These are phyloP conservation scores for Drosophila nasuta DNA, from an alignment of 1,140 invertebrate species.

Conservation along the genomic window DNA sequence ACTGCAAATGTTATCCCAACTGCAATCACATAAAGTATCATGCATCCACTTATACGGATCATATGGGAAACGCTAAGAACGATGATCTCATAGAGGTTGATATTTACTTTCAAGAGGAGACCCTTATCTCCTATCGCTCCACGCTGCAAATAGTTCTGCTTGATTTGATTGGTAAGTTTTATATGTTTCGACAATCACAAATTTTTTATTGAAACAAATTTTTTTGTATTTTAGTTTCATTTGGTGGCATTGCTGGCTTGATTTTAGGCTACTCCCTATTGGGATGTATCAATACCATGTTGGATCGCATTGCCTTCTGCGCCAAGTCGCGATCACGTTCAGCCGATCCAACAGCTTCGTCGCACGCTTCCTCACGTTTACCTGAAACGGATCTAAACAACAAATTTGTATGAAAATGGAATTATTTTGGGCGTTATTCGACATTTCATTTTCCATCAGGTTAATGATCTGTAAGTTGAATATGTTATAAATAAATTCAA, in stretches of 20 bases:
- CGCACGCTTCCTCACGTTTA: conserved; percentile 40
- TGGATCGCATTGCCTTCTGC: conserved; percentile 57
- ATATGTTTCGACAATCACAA: neutral
- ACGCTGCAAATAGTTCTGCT: conserved; percentile 65
- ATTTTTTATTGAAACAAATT: neutral
- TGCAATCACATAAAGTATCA: conserved; percentile 71
- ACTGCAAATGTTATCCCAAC: conserved; percentile 68
- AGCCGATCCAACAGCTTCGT: conserved; percentile 7
- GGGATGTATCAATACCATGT: conserved; percentile 55
- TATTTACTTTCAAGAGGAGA: conserved; percentile 72
- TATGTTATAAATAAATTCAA: too few relatives aligned
- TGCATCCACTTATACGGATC: conserved; percentile 61
- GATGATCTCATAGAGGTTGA: conserved; percentile 53
- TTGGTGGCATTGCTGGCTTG: conserved; percentile 71
- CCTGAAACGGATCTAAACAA: conserved; percentile 27
- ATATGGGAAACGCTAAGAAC: neutral
- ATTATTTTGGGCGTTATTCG: neutral
- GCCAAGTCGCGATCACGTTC: conserved; percentile 25
- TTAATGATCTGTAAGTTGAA: too few relatives aligned
- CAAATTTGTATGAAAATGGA: neutral
- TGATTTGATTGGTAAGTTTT: conserved; percentile 65
- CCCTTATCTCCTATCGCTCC: conserved; percentile 71
- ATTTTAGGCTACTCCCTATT: conserved; percentile 68
- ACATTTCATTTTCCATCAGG: too few relatives aligned
- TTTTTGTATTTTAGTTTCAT: conserved; percentile 54